These are phyloP conservation scores for Dryobates pubescens DNA, from an alignment of 2,797 vertebrate species.

Conservation along the genomic window DNA sequence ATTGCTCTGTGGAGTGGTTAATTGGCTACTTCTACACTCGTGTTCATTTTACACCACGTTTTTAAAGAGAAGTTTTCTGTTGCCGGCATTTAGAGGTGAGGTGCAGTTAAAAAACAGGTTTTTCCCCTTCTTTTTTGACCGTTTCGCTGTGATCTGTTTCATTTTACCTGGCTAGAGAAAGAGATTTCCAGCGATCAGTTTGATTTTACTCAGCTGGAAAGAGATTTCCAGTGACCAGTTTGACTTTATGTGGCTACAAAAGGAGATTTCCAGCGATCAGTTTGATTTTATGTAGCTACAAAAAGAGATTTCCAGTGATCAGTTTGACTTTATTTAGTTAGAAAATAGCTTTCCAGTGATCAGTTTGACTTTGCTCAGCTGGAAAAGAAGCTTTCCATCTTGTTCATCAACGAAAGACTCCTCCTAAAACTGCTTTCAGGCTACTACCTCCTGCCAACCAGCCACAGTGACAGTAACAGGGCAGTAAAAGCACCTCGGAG, in stretches of 20 bases:
- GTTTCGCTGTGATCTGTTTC: neutral
- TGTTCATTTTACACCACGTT: neutral
- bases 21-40: neutral
- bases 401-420: neutral
- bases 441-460: neutral
- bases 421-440: neutral
- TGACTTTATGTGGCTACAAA: too few species aligned
- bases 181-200: too few species aligned
- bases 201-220: too few species aligned
- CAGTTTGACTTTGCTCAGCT: neutral
- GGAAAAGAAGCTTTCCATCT: neutral
- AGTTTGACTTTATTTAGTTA: too few species aligned
- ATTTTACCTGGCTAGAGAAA: neutral
- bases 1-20: neutral
- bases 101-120: neutral
- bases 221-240: too few species aligned
- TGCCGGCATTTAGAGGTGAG: neutral
- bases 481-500: fast-evolving
- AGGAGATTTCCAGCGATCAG: too few species aligned
- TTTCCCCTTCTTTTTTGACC: neutral
- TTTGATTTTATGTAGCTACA: too few species aligned
- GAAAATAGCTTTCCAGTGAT: too few species aligned
- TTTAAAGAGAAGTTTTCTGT: neutral
- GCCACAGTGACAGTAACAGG: fast-evolving
- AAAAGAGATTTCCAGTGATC: too few species aligned